These are phyloP conservation scores for Alviniconcha marisindica DNA, from an alignment of 1,140 invertebrate genomes.

Conservation along the genomic window DNA sequence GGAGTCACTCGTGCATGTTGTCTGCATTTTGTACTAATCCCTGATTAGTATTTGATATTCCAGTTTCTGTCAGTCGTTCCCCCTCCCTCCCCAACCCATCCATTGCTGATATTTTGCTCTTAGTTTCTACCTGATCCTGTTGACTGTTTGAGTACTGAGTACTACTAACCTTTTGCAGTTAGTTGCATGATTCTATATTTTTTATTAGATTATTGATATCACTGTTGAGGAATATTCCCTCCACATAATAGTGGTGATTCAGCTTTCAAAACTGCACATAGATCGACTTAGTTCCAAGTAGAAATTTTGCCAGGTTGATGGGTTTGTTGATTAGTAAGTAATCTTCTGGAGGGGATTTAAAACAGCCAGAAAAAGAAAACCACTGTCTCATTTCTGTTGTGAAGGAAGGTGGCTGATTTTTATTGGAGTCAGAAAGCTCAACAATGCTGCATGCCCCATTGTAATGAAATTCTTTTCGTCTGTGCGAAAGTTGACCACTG, in stretches of 20 bases:
- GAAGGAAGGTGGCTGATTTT: neutral
- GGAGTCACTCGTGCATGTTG: neutral
- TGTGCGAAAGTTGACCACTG: neutral
- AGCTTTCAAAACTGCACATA: neutral
- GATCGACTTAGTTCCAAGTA: too few species aligned
- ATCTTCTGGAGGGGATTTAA: too few species aligned
- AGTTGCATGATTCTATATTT: neutral
- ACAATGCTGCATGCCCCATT: too few species aligned
- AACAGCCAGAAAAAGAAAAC: constrained; percentile 16
- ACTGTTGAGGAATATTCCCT: neutral
- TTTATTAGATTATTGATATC: neutral
- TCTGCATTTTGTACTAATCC: neutral
- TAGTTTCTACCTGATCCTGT: too few species aligned
- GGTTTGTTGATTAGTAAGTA: too few species aligned
- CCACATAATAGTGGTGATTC: neutral
- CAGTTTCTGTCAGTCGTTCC: neutral
- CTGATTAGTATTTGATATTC: neutral
- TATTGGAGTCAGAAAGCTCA: neutral
- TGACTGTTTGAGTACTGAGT: too few species aligned
- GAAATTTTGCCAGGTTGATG: too few species aligned
- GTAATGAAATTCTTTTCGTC: neutral
- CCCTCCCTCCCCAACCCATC: neutral
- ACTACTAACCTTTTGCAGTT: neutral
- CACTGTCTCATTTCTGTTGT: neutral
- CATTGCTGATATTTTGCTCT: too few species aligned